phyloP scores from a whole-genome alignment of 2,113 vertebrate genomes.

The Hippolais icterina region DNA sequence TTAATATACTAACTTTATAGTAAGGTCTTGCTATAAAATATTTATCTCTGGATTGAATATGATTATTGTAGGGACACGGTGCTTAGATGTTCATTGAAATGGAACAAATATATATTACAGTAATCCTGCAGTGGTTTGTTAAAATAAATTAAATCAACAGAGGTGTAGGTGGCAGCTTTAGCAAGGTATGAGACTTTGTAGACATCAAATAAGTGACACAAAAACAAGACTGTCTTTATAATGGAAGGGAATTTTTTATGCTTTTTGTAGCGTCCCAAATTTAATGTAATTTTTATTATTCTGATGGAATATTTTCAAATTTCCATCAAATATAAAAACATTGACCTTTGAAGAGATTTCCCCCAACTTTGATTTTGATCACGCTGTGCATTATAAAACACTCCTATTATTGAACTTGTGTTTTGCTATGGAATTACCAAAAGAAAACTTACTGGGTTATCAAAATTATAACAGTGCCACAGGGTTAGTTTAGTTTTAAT shows the following conservation, averaged over 20 bases:
- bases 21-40: conserved; percentile 1
- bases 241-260: background rate
- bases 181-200: background rate
- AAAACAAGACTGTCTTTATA: background rate
- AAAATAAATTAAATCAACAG: background rate
- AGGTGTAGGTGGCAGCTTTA: background rate
- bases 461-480: background rate
- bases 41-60: background rate
- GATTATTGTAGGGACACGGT: background rate
- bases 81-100: background rate
- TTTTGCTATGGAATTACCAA: background rate
- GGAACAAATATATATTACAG: background rate
- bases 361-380: background rate
- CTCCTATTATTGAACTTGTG: background rate
- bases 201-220: background rate
- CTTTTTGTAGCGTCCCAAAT: background rate
- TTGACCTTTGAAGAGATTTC: background rate
- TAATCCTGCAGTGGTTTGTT: background rate
- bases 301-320: background rate
- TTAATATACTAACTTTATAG: background rate
- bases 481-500: background rate
- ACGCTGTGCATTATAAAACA: background rate
- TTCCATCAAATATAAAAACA: background rate
- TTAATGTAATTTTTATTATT: background rate
- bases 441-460: background rate